These are phyloP conservation scores for Pampusana beccarii DNA, from an alignment of 2,113 vertebrate species.

Conservation along the genomic window DNA sequence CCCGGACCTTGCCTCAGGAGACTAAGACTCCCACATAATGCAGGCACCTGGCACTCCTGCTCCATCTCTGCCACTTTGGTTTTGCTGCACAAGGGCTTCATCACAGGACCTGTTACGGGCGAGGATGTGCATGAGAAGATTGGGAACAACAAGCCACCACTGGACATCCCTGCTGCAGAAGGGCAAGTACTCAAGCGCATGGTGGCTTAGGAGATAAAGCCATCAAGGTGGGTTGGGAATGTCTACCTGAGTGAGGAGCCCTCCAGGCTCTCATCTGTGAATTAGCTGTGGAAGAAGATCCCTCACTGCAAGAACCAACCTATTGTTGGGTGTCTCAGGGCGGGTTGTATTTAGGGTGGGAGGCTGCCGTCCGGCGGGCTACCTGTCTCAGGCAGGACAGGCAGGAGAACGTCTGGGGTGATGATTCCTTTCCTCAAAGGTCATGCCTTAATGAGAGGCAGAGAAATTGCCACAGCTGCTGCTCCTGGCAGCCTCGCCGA, in stretches of 20 bases:
- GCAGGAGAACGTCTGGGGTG: neutral
- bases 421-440: neutral
- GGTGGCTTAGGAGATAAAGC: neutral
- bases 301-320: neutral
- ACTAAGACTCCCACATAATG: neutral
- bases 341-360: neutral
- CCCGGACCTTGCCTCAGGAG: neutral
- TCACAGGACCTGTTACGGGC: rapidly evolving
- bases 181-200: neutral
- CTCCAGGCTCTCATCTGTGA: neutral
- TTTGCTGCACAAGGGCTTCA: neutral
- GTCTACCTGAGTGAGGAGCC: neutral
- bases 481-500: neutral
- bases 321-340: neutral
- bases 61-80: neutral
- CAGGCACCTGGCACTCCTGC: neutral
- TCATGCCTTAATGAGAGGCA: neutral
- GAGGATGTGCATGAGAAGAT: rapidly evolving
- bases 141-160: neutral
- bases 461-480: constrained; percentile 51
- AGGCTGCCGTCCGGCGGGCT: neutral
- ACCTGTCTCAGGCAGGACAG: neutral
- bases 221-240: neutral
- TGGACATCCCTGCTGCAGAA: neutral
- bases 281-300: neutral